phyloP scores from a whole-genome alignment of 1,140 invertebrate genomes.

The Penaeus japonicus region DNA sequence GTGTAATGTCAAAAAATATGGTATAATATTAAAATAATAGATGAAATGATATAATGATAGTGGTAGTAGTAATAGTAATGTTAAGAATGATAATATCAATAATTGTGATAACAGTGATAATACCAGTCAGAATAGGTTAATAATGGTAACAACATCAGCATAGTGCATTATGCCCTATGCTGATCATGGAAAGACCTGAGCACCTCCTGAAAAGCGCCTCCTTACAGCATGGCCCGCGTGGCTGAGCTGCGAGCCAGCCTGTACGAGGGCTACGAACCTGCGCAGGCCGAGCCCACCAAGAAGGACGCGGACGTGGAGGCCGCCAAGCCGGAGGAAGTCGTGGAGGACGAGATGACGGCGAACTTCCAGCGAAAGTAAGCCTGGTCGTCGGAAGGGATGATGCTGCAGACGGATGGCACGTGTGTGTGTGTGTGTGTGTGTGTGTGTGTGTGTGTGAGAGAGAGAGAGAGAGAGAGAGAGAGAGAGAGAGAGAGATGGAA shows the following conservation, averaged over 20 bases:
- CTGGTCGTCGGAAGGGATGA: background rate
- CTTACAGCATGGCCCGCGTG: conserved; percentile 49
- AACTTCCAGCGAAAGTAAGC: conserved; percentile 56
- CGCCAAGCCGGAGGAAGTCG: conserved; percentile 23
- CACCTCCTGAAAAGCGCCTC: background rate
- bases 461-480: background rate
- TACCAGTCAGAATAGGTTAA: too few species aligned
- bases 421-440: too few species aligned
- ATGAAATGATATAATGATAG: too few species aligned
- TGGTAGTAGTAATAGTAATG: too few species aligned
- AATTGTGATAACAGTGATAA: too few species aligned
- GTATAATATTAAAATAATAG: too few species aligned
- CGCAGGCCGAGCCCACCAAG: conserved; percentile 37
- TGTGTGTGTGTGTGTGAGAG: background rate
- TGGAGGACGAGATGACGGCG: conserved; percentile 54
- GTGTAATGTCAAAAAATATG: too few species aligned
- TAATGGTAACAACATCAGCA: too few species aligned
- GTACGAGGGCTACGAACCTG: conserved; percentile 47
- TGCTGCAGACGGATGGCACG: background rate
- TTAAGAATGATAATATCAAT: too few species aligned
- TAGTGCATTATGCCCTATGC: too few species aligned
- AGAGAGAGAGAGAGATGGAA: background rate
- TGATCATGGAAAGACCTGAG: background rate
- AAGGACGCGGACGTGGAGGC: conserved; percentile 49
- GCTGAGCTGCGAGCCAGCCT: conserved; percentile 49